phyloP scores from a whole-genome alignment of 64 coral and sea anemone genomes.

The Anthopleura sola region DNA sequence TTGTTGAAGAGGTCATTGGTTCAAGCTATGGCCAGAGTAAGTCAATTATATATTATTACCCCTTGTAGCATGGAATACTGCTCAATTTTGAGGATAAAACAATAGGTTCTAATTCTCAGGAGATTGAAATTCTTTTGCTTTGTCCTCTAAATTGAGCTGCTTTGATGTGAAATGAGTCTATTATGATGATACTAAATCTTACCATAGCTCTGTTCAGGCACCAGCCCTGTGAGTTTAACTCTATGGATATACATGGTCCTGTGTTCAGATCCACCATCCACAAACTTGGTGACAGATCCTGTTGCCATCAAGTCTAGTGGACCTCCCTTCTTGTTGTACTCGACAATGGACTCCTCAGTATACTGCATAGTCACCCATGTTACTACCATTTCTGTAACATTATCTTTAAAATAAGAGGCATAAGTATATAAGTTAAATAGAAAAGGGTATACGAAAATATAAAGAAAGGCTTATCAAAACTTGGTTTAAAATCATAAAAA shows the following conservation, averaged over 20 bases:
- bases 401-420: slow-evolving; percentile 22
- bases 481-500: too few relatives aligned
- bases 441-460: not conserved
- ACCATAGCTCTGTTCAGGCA: slow-evolving; percentile 78
- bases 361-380: slow-evolving; percentile 72
- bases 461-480: too few relatives aligned
- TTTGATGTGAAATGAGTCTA: too few relatives aligned
- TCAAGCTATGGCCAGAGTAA: too few relatives aligned
- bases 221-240: slow-evolving; percentile 74
- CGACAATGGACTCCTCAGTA: slow-evolving; percentile 59
- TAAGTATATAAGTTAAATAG: not conserved
- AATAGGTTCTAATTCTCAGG: too few relatives aligned
- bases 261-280: slow-evolving; percentile 75
- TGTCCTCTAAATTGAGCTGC: too few relatives aligned
- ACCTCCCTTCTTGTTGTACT: slow-evolving; percentile 77
- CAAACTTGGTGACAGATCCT: slow-evolving; percentile 77
- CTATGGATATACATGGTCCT: slow-evolving; percentile 81
- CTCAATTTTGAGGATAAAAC: too few relatives aligned
- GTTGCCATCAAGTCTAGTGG: slow-evolving; percentile 7
- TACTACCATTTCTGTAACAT: slow-evolving; percentile 88
- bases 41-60: too few relatives aligned
- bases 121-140: too few relatives aligned
- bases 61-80: too few relatives aligned
- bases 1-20: too few relatives aligned
- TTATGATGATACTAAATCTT: not conserved